A percentile compares a stretch with the other conserved stretches of the same genome.
These are phyloP conservation scores for Neofelis nebulosa DNA, from an alignment of 2,113 vertebrate species.

Conservation along the genomic window DNA sequence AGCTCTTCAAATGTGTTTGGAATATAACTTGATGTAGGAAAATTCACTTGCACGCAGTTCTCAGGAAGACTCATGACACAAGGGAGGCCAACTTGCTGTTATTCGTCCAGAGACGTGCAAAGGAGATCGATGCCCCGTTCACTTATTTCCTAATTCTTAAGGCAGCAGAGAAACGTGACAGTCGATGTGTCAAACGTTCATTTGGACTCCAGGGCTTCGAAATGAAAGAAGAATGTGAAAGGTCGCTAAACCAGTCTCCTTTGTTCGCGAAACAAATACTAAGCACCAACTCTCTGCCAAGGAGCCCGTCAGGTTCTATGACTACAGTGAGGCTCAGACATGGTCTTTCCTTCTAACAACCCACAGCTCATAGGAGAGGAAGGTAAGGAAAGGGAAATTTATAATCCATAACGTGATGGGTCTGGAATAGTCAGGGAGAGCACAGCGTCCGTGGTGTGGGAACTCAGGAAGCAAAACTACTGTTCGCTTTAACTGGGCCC, in stretches of 20 bases:
- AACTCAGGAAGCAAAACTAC: background rate
- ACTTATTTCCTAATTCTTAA: background rate
- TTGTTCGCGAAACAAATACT: background rate
- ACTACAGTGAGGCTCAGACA: background rate
- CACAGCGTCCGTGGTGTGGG: background rate
- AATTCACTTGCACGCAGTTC: background rate
- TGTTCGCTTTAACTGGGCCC: background rate
- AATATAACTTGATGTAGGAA: background rate
- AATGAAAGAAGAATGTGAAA: background rate
- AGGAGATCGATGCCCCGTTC: background rate
- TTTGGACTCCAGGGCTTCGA: background rate
- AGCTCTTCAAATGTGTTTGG: background rate
- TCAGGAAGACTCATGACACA: background rate
- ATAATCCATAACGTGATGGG: background rate
- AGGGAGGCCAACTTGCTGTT: background rate
- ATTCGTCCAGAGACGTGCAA: background rate
- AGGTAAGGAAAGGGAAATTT: background rate
- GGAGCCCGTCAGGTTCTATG: background rate
- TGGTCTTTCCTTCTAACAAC: background rate
- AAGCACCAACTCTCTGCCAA: background rate
- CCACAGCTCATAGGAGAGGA: background rate
- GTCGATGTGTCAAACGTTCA: background rate
- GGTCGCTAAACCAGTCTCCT: background rate
- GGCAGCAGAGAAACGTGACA: too few species aligned
- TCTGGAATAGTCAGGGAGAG: background rate